These are phyloP conservation scores for Chelidonichthys spinosus DNA, from an alignment of 2,797 vertebrate genomes.

Conservation along the genomic window DNA sequence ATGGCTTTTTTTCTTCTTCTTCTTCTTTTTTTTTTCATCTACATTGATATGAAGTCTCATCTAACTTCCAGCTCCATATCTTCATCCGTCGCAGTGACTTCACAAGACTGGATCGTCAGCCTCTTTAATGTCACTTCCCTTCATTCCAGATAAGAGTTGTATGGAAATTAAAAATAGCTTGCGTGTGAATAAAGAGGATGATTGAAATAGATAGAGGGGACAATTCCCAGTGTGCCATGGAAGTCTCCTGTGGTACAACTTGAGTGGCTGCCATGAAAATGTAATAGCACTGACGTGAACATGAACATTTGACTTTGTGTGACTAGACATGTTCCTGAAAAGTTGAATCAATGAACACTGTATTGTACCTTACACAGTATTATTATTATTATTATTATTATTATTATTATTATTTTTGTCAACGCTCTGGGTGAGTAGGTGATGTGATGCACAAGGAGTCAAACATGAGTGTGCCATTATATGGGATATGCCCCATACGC, in stretches of 20 bases:
- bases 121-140: conserved; percentile 62
- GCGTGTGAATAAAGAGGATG: conserved; percentile 47
- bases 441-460: not conserved
- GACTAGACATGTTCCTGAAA: not conserved
- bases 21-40: conserved; percentile 4
- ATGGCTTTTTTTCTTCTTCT: conserved; percentile 7
- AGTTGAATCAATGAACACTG: not conserved
- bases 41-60: conserved; percentile 33
- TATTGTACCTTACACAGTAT: too few species aligned
- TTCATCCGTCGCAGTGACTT: conserved; percentile 54
- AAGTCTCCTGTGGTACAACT: conserved; percentile 30
- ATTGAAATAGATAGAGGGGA: conserved; percentile 37
- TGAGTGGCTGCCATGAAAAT: conserved; percentile 39
- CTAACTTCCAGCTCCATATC: conserved; percentile 48
- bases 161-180: conserved; percentile 57
- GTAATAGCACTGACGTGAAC: conserved; percentile 14
- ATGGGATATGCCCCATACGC: not conserved
- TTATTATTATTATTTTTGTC: conserved; percentile 3
- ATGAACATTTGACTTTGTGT: not conserved
- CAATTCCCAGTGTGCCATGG: conserved; percentile 27
- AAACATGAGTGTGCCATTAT: not conserved
- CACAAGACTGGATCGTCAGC: conserved; percentile 42
- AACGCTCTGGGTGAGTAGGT: conserved; percentile 5
- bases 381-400: not conserved
- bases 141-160: conserved; percentile 54